These are phyloP conservation scores for Cantharis rufa DNA, from an alignment of 2,888 invertebrate genomes.

Conservation along the genomic window DNA sequence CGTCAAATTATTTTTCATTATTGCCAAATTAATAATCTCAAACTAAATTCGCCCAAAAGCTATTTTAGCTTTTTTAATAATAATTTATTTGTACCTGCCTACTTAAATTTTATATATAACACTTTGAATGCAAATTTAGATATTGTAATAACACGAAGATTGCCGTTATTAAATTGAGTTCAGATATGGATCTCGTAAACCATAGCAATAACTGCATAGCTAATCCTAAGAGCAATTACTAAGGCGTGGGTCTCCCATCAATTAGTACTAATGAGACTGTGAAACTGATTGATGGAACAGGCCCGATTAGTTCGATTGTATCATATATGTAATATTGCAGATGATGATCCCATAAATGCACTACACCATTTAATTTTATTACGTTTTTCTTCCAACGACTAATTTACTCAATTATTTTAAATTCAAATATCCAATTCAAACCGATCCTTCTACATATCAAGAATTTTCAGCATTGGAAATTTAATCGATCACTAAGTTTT, in stretches of 20 bases:
- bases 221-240: conserved; percentile 53
- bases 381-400: background rate
- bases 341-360: background rate
- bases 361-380: too few species aligned
- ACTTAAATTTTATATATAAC: background rate
- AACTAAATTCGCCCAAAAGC: background rate
- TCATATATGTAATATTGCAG: conserved; percentile 37
- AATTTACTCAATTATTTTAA: background rate
- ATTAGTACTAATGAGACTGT: conserved; percentile 50
- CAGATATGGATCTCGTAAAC: conserved; percentile 41
- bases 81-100: background rate
- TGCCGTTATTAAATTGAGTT: conserved; percentile 36
- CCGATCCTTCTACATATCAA: too few species aligned
- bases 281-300: conserved; percentile 47
- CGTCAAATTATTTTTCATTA: background rate
- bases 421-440: too few species aligned
- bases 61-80: background rate
- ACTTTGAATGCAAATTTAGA: conserved; percentile 1
- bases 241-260: conserved; percentile 50
- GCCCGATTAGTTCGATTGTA: conserved; percentile 39
- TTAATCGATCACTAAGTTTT: too few species aligned
- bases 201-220: conserved; percentile 46
- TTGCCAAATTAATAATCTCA: background rate
- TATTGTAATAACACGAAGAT: conserved; percentile 4
- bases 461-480: too few species aligned